Evolutionary conservation across 2,113 vertebrate genomes (phyloP).

Genomic region (Scytalopus superciliaris): DNA sequence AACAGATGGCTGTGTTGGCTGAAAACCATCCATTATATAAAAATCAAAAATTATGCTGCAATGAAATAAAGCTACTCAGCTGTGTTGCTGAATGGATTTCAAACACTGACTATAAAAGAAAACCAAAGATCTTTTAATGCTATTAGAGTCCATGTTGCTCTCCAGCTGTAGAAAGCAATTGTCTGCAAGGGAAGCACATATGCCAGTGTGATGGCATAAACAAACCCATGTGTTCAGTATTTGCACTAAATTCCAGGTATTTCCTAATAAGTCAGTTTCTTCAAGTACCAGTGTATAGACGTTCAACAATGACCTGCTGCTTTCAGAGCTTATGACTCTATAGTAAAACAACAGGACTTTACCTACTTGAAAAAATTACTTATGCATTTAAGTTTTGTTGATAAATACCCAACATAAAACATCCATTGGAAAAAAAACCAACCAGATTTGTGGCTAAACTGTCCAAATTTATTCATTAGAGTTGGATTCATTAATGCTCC

Average conservation of each 20-base stretch:
- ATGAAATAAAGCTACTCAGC: constrained; percentile 46
- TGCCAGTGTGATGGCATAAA: not conserved
- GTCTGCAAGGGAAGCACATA: not conserved
- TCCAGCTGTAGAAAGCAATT: not conserved
- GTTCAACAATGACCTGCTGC: not conserved
- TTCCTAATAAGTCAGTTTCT: not conserved
- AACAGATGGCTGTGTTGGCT: constrained; percentile 57
- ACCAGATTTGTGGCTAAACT: not conserved
- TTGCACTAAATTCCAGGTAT: not conserved
- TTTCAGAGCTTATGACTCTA: not conserved
- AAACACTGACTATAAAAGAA: constrained; percentile 9
- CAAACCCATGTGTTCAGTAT: not conserved
- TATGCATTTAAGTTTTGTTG: not conserved
- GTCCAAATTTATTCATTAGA: constrained; percentile 8
- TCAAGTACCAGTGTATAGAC: not conserved
- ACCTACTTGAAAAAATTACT: not conserved
- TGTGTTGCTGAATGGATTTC: constrained; percentile 39
- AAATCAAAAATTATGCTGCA: constrained; percentile 40
- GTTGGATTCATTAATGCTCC: constrained; percentile 32
- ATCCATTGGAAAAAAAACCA: not conserved
- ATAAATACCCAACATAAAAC: not conserved
- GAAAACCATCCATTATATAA: constrained; percentile 45
- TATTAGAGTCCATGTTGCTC: not conserved
- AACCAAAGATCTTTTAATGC: not conserved
- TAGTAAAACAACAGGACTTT: not conserved